Evolutionary conservation across 2,888 invertebrate species (phyloP), one percentile per base, ranked within the genome.

Genomic region (Microchrysa polita): DNA sequence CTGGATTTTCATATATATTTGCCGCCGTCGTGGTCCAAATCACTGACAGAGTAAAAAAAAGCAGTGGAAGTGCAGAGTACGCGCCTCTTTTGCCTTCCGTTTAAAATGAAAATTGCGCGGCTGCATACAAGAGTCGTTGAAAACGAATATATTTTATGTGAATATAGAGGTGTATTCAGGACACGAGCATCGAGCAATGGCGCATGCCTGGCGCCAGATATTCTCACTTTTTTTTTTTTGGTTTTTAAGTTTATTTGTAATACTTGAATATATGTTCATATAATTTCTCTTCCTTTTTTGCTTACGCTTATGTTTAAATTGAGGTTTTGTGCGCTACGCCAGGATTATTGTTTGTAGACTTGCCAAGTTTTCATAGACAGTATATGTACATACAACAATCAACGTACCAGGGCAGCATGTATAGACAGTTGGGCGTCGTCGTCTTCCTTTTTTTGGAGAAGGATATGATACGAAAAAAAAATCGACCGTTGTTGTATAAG

Each of bases 351-450:
- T 63, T 40, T 65, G 65, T 23, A 44, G 65, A 1, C 44, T 48
- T 65, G 65, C 20, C 65, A 65, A 34, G 16, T 16, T 16, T 48
- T 20, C 44, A 48, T 18, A 48, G 22, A 65, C 65, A n/a, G 65
- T n/a, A 48, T 7, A 34, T n/a, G n/a, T n/a, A n/a, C n/a, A n/a
- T n/a, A n/a, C n/a, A n/a, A n/a, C n/a, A n/a, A n/a, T n/a, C n/a
- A n/a, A n/a, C n/a, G n/a, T n/a, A n/a, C n/a, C 34, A 48, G 48
- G n/a, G 16, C 20, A 48, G 2, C 42, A 22, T 65, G 65, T n/a
- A n/a, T 48, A 65, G 65, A 65, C 65, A 42, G 65, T 48, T 65
- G 65, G 65, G 65, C 65, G 65, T 65, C 65, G 48, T 22, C 65
- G 7, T 42, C 22, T 55, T 14, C 14, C 22, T 55, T 14, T 20